phyloP scores from a whole-genome alignment of 2,888 invertebrate species.

The Stenolophus ochropezus region DNA sequence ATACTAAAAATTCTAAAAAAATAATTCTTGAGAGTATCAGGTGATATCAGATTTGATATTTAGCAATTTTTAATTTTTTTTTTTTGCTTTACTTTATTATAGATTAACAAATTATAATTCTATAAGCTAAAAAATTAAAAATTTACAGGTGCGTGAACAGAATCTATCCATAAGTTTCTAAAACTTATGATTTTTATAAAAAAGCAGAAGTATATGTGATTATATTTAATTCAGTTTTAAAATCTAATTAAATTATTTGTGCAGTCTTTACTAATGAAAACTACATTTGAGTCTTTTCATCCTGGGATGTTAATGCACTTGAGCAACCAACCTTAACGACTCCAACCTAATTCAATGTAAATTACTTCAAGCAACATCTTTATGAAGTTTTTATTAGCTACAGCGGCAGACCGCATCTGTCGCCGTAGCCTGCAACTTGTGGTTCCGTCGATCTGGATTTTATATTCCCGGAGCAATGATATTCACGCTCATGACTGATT shows the following conservation, averaged over 20 bases:
- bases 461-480: neutral
- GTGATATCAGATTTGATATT: no score
- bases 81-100: no score
- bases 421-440: neutral
- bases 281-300: neutral
- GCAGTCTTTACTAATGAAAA: neutral
- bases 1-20: no score
- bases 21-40: no score
- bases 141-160: no score
- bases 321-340: neutral
- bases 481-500: neutral
- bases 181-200: no score
- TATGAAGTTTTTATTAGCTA: constrained; percentile 23
- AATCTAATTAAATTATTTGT: neutral
- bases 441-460: neutral
- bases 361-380: neutral
- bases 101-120: no score
- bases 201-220: no score
- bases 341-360: neutral
- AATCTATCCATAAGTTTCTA: no score
- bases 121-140: no score
- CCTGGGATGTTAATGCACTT: neutral
- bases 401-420: neutral
- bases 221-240: no score
- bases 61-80: no score